phyloP scores from a whole-genome alignment of 2,797 vertebrate species.

The Balearica regulorum region DNA sequence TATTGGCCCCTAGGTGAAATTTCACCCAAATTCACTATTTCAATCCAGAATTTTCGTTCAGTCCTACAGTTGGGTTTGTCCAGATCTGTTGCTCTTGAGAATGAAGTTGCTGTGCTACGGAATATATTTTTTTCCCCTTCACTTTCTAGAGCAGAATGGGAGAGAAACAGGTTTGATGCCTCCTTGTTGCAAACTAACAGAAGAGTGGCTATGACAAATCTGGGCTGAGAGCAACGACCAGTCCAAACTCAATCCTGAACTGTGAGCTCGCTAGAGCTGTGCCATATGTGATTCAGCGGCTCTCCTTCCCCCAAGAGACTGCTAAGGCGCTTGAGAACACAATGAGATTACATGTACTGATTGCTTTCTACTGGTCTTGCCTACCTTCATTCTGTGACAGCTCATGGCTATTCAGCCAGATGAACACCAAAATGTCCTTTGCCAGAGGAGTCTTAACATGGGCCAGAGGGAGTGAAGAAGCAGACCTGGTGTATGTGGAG shows the following conservation, averaged over 20 bases:
- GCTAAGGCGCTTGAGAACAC: neutral
- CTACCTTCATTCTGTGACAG: neutral
- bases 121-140: neutral
- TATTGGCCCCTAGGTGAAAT: neutral
- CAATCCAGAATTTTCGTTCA: neutral
- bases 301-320: neutral
- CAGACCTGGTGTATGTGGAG: neutral
- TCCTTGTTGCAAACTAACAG: neutral
- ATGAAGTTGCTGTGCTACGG: neutral
- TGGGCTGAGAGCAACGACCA: neutral
- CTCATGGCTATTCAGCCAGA: neutral
- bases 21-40: neutral
- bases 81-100: neutral
- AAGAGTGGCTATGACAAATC: neutral
- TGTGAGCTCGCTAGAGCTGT: neutral
- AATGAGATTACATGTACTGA: accelerated
- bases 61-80: neutral
- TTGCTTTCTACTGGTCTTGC: neutral
- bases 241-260: neutral
- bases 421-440: neutral
- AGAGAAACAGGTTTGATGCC: neutral
- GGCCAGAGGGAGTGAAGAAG: neutral
- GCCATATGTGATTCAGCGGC: neutral
- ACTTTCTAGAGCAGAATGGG: neutral
- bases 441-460: neutral